phyloP scores from a whole-genome alignment of 2,888 invertebrate genomes.

The Drosophila lacicola region DNA sequence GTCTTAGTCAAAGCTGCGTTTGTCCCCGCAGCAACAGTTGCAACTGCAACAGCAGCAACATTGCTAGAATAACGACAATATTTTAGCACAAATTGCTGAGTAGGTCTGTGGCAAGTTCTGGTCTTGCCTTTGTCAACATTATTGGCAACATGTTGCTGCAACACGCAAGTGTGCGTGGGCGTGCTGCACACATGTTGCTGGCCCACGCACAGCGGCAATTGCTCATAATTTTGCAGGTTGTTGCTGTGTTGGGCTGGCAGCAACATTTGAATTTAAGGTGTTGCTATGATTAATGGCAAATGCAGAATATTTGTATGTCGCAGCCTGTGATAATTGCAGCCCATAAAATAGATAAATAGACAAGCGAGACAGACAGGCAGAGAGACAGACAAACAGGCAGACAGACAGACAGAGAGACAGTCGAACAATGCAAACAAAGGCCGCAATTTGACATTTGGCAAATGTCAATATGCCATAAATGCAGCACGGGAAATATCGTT shows the following conservation, averaged over 20 bases:
- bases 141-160: constrained; percentile 63
- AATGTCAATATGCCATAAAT: constrained; percentile 73
- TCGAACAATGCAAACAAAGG: constrained; percentile 57
- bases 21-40: constrained; percentile 15
- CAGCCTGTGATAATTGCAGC: constrained; percentile 41
- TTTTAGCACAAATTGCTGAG: constrained; percentile 27
- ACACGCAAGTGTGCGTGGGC: constrained; percentile 39
- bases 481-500: constrained; percentile 26
- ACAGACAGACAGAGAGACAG: constrained; percentile 10
- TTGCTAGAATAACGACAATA: constrained; percentile 42
- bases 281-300: constrained; percentile 58
- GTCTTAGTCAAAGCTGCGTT: constrained; percentile 37
- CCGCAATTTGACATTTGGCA: constrained; percentile 73
- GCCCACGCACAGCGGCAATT: constrained; percentile 48
- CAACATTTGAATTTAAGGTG: constrained; percentile 57
- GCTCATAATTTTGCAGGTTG: constrained; percentile 67
- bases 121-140: constrained; percentile 33
- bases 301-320: constrained; percentile 23
- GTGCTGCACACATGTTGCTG: constrained; percentile 24
- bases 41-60: constrained; percentile 21
- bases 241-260: constrained; percentile 13
- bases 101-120: constrained; percentile 25
- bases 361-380: background rate
- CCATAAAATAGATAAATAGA: constrained; percentile 36
- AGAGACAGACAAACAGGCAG: background rate